Conservation (phyloP, 2,888 invertebrate genomes). For the Unio pictorum region DNA sequence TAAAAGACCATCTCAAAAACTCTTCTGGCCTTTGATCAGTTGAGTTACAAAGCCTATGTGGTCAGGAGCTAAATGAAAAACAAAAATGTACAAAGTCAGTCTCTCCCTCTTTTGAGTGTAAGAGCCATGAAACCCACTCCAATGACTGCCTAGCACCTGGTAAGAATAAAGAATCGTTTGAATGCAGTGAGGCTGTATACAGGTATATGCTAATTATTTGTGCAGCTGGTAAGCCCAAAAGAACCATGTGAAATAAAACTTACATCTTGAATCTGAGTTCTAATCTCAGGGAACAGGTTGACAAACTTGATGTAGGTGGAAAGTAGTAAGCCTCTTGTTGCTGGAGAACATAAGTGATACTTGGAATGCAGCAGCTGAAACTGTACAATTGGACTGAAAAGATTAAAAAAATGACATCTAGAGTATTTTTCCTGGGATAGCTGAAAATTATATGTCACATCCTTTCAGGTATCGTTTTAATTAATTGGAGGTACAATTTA, state of each 20-base stretch:
- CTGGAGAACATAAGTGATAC: constrained; percentile 97
- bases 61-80: too few species aligned
- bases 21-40: too few species aligned
- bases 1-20: too few species aligned
- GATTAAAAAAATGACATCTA: constrained; percentile 1
- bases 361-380: constrained; percentile 99
- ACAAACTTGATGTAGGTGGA: constrained; percentile 99
- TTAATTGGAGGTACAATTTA: neutral
- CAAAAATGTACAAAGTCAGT: too few species aligned
- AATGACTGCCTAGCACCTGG: too few species aligned
- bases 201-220: too few species aligned
- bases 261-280: constrained; percentile 94
- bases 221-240: constrained; percentile 68
- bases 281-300: constrained; percentile 98
- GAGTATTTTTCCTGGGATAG: neutral
- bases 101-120: too few species aligned
- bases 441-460: neutral
- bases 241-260: constrained; percentile 72
- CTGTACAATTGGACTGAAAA: constrained; percentile 90
- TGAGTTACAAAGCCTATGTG: too few species aligned
- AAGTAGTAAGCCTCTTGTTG: constrained; percentile 94
- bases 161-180: too few species aligned
- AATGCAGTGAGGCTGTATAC: too few species aligned
- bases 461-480: neutral
- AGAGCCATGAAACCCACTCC: too few species aligned